These are phyloP conservation scores for Eupeodes corollae DNA, from an alignment of 1,140 invertebrate genomes.

Conservation along the genomic window DNA sequence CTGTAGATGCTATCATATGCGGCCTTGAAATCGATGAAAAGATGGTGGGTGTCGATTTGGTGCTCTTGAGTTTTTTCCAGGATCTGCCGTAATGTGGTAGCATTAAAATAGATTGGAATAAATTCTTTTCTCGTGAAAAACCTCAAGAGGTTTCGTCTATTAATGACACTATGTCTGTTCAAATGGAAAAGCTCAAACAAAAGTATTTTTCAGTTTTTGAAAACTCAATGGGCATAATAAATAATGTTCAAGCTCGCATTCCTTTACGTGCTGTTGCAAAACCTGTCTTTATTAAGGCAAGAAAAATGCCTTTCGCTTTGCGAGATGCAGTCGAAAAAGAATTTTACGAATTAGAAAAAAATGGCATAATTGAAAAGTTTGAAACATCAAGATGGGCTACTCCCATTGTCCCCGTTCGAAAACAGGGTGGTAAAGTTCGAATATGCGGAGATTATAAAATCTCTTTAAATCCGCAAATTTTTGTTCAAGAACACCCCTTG, in stretches of 20 bases:
- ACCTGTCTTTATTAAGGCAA: constrained; percentile 25
- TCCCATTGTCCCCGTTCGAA: constrained; percentile 39
- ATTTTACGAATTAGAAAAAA: background rate
- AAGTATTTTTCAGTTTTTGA: constrained; percentile 2
- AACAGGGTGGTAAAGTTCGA: constrained; percentile 26
- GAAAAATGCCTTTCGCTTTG: constrained; percentile 2
- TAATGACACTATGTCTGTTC: too few relatives aligned
- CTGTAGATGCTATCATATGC: too few relatives aligned
- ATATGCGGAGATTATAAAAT: constrained; percentile 9
- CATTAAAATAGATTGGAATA: too few relatives aligned
- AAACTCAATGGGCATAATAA: constrained; percentile 9
- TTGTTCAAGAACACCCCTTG: constrained; percentile 17
- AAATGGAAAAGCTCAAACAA: too few relatives aligned
- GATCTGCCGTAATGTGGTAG: too few relatives aligned
- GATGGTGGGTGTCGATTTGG: too few relatives aligned
- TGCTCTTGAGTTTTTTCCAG: too few relatives aligned
- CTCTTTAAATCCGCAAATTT: constrained; percentile 13
- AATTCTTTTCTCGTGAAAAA: too few relatives aligned
- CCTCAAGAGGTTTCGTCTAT: too few relatives aligned
- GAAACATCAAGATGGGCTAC: constrained; percentile 25
- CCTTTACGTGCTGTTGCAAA: constrained; percentile 17
- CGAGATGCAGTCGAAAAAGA: background rate
- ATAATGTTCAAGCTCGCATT: constrained; percentile 7
- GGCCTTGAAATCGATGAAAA: too few relatives aligned
- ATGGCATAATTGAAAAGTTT: constrained; percentile 2